These are phyloP conservation scores for Dendrolimus kikuchii DNA, from an alignment of 1,140 invertebrate genomes.

Conservation along the genomic window DNA sequence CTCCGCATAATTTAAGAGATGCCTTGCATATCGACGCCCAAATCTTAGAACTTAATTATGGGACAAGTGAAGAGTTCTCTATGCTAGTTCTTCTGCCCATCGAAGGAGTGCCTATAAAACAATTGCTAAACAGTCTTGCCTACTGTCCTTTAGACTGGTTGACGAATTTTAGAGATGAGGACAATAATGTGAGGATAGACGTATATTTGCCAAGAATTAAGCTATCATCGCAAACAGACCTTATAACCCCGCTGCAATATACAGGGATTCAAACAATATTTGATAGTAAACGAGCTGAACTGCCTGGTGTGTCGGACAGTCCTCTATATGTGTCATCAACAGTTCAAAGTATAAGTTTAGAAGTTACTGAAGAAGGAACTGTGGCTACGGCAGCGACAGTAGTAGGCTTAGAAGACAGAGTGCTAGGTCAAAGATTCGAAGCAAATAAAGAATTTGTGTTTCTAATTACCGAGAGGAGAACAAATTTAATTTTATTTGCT, in stretches of 20 bases:
- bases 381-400: constrained; percentile 76
- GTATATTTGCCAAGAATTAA: constrained; percentile 77
- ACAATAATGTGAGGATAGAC: constrained; percentile 68
- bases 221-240: constrained; percentile 71
- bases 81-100: constrained; percentile 80
- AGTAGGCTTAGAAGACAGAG: constrained; percentile 74
- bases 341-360: constrained; percentile 81
- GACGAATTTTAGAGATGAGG: constrained; percentile 49
- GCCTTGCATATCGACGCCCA: constrained; percentile 70
- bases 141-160: constrained; percentile 70
- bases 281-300: constrained; percentile 70
- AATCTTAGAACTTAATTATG: constrained; percentile 79
- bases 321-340: constrained; percentile 70
- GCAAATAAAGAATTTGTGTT: constrained; percentile 72
- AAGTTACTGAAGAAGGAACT: constrained; percentile 83
- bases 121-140: constrained; percentile 61
- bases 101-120: constrained; percentile 51
- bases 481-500: constrained; percentile 62
- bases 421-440: constrained; percentile 60
- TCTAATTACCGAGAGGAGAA: constrained; percentile 59
- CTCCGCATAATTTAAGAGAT: constrained; percentile 49
- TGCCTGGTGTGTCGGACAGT: constrained; percentile 75
- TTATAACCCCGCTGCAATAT: constrained; percentile 73
- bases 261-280: constrained; percentile 80
- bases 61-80: constrained; percentile 74